phyloP scores from a whole-genome alignment of 2,113 vertebrate species.

The Oreotrochilus melanogaster region DNA sequence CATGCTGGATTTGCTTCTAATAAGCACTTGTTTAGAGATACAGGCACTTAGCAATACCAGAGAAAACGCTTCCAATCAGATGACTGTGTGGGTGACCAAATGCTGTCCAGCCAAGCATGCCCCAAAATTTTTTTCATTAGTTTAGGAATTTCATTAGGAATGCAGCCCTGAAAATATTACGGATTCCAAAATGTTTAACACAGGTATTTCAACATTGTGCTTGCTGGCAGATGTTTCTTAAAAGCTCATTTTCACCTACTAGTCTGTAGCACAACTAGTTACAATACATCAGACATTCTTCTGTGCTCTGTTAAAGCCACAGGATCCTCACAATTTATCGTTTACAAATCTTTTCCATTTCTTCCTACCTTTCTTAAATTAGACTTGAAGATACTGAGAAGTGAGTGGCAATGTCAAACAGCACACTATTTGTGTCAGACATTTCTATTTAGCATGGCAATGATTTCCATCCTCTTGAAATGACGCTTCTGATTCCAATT shows the following conservation, averaged over 20 bases:
- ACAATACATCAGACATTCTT: background rate
- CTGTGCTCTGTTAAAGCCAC: background rate
- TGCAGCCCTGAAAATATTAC: background rate
- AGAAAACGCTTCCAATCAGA: background rate
- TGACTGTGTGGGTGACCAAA: background rate
- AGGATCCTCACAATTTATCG: background rate
- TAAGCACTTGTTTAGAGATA: background rate
- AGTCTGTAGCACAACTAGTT: background rate
- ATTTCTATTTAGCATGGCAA: background rate
- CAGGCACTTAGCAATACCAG: background rate
- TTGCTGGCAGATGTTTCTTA: background rate
- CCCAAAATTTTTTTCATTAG: conserved; percentile 1
- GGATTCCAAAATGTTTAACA: conserved; percentile 1
- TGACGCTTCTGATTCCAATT: background rate
- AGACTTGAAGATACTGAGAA: background rate
- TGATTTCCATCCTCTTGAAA: background rate
- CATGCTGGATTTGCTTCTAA: background rate
- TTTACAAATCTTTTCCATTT: background rate
- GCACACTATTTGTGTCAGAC: background rate
- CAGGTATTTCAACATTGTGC: background rate
- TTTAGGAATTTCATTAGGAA: background rate
- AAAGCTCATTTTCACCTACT: background rate
- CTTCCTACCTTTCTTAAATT: background rate
- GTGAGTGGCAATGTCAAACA: background rate
- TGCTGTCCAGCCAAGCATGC: background rate